phyloP scores from a whole-genome alignment of 2,888 invertebrate genomes.

The Caenorhabditis macrosperma region DNA sequence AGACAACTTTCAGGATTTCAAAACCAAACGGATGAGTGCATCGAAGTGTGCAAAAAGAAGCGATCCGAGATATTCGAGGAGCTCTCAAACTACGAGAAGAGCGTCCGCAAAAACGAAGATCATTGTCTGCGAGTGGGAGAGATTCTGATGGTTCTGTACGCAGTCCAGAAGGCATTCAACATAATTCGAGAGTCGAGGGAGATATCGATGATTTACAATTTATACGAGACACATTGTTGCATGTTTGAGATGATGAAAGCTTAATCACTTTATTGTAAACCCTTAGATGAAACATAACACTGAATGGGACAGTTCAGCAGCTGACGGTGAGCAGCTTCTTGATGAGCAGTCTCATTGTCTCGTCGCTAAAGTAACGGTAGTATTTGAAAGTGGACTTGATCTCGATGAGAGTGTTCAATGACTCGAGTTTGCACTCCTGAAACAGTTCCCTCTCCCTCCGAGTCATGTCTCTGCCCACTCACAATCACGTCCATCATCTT shows the following conservation, averaged over 20 bases:
- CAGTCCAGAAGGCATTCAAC: constrained; percentile 21
- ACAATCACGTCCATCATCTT: constrained; percentile 23
- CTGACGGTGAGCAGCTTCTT: constrained; percentile 11
- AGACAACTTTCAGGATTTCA: constrained; percentile 15
- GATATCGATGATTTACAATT: constrained; percentile 35
- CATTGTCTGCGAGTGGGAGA: constrained; percentile 29
- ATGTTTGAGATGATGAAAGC: constrained; percentile 16
- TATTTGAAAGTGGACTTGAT: constrained; percentile 20
- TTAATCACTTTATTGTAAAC: neutral
- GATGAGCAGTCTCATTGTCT: constrained; percentile 27
- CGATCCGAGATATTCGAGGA: constrained; percentile 17
- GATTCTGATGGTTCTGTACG: constrained; percentile 30
- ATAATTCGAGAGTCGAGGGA: constrained; percentile 24
- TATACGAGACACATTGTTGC: constrained; percentile 29
- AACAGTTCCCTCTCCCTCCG: neutral
- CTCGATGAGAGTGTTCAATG: constrained; percentile 22
- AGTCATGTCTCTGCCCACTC: neutral
- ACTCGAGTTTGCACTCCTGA: constrained; percentile 11
- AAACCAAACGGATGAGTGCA: constrained; percentile 31
- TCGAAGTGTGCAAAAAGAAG: constrained; percentile 19
- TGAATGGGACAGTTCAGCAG: too few species aligned
- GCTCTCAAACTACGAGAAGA: constrained; percentile 25
- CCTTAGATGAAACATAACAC: too few species aligned
- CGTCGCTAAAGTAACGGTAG: constrained; percentile 23
- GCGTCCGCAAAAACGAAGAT: neutral